Evolutionary conservation across 2,888 invertebrate species (phyloP).

Genomic region (Bimastos eiseni): DNA sequence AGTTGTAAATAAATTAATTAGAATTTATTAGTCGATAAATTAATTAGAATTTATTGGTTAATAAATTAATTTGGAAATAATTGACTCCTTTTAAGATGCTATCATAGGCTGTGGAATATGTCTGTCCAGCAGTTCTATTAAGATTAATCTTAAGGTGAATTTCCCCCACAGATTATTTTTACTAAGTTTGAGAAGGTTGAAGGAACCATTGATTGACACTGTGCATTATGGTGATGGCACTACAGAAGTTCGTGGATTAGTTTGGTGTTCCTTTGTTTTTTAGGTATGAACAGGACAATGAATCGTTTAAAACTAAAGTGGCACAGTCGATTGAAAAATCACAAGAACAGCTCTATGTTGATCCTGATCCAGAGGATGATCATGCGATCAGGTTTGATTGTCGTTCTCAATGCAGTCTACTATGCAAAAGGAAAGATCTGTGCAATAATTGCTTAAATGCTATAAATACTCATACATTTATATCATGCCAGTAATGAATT

Average conservation of each 20-base stretch:
- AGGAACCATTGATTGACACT: neutral
- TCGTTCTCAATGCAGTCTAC: neutral
- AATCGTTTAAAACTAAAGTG: constrained; percentile 73
- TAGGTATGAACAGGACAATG: constrained; percentile 75
- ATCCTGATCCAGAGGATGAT: constrained; percentile 39
- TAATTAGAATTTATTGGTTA: too few relatives aligned
- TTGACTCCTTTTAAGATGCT: too few relatives aligned
- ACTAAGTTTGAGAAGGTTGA: neutral
- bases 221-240: neutral
- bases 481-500: too few relatives aligned
- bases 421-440: neutral
- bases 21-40: too few relatives aligned
- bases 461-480: too few relatives aligned
- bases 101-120: too few relatives aligned
- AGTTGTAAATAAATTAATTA: too few relatives aligned
- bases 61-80: too few relatives aligned
- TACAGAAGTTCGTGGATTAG: too few relatives aligned
- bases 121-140: neutral
- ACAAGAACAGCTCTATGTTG: constrained; percentile 69
- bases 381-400: constrained; percentile 48
- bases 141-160: too few relatives aligned
- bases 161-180: neutral
- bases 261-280: constrained; percentile 49
- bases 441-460: neutral
- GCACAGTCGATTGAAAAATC: constrained; percentile 74